Evolutionary conservation across 53 echinoderm and acorn worm species (phyloP).

Genomic region (Echinarachnius parma): DNA sequence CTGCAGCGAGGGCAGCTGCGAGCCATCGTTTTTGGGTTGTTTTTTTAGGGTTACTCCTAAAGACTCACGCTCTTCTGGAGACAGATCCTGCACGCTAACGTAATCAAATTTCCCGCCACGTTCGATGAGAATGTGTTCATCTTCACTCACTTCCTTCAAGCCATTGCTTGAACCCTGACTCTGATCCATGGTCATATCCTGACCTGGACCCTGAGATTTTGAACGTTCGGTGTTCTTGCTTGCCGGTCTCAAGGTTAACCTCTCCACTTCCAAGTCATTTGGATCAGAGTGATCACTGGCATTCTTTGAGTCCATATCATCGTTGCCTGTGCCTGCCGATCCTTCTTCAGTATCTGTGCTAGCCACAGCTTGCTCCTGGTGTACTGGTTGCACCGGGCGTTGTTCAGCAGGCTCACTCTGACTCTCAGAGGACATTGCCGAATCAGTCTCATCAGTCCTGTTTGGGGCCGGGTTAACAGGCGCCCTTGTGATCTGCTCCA

Average conservation of each 20-base stretch:
- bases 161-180: too few species aligned
- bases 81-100: constrained; percentile 71
- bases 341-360: constrained; percentile 10
- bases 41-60: constrained; percentile 54
- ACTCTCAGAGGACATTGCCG: not conserved
- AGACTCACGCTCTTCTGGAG: constrained; percentile 61
- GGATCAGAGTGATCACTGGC: constrained; percentile 40
- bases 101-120: constrained; percentile 92
- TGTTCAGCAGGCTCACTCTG: constrained; percentile 2
- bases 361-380: not conserved
- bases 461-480: too few species aligned
- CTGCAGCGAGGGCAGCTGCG: constrained; percentile 20
- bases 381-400: not conserved
- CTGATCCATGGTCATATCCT: not conserved
- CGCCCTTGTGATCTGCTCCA: too few species aligned
- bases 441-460: constrained; percentile 20
- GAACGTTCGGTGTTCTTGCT: too few species aligned
- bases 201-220: too few species aligned
- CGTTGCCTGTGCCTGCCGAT: too few species aligned
- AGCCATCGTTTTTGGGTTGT: not conserved
- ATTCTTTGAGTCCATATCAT: too few species aligned
- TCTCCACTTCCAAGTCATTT: constrained; percentile 71
- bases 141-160: constrained; percentile 29
- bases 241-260: constrained; percentile 46
- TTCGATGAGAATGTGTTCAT: constrained; percentile 74